Evolutionary conservation across 2,797 vertebrate genomes (phyloP).

Genomic region (Eidolon dupreanum): DNA sequence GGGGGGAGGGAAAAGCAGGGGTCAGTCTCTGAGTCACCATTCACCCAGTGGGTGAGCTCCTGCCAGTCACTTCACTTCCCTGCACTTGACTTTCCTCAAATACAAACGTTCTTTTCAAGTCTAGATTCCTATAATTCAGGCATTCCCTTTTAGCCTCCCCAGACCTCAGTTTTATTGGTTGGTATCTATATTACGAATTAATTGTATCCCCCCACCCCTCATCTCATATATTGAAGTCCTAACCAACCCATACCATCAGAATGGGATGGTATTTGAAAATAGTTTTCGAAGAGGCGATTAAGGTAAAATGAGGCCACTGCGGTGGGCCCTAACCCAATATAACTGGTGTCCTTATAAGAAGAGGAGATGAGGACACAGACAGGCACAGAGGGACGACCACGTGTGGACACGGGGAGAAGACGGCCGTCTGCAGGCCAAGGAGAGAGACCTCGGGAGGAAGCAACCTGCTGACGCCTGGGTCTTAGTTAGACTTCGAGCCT

Average conservation of each 20-base stretch:
- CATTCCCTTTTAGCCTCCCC: neutral
- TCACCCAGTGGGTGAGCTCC: neutral
- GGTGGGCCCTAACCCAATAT: neutral
- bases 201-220: neutral
- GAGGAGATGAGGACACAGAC: neutral
- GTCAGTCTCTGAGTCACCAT: neutral
- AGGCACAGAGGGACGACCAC: neutral
- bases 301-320: neutral
- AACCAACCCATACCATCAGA: neutral
- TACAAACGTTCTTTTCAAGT: neutral
- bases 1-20: too few relatives aligned
- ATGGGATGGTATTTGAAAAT: neutral
- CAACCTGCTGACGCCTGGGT: too few relatives aligned
- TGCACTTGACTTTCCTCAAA: neutral
- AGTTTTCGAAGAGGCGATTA: neutral
- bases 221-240: neutral
- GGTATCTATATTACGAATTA: rapidly evolving
- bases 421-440: neutral
- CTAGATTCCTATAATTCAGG: neutral
- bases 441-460: neutral
- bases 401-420: neutral
- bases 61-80: neutral
- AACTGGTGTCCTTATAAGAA: neutral
- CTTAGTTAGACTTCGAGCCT: neutral
- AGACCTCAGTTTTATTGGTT: neutral